These are phyloP conservation scores for Drosophila recens DNA, from an alignment of 2,888 invertebrate species.

Conservation along the genomic window DNA sequence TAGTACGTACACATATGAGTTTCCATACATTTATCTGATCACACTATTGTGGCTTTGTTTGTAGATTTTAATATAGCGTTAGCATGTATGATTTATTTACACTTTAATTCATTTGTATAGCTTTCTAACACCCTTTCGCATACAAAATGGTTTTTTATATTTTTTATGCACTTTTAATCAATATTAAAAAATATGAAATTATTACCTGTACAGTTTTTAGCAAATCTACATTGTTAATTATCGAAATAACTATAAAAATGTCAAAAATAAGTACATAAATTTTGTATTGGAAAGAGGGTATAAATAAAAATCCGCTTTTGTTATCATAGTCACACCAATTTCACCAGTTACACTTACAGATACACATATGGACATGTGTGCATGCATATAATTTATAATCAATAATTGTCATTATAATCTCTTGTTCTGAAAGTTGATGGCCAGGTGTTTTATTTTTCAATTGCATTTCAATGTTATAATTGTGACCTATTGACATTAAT, in stretches of 20 bases:
- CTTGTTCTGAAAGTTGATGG: background rate
- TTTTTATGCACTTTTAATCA: background rate
- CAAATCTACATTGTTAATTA: background rate
- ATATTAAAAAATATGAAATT: background rate
- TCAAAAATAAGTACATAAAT: background rate
- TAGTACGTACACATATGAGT: background rate
- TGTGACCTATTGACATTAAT: constrained; percentile 20
- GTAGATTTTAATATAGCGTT: background rate
- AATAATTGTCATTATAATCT: constrained; percentile 19
- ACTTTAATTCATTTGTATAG: constrained; percentile 9
- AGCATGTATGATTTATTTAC: constrained; percentile 7
- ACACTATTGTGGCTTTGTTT: background rate
- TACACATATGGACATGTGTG: background rate
- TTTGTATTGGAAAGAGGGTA: background rate
- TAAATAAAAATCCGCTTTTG: constrained; percentile 1
- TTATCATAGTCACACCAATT: background rate
- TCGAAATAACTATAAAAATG: background rate
- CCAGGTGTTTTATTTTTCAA: background rate
- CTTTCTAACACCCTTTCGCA: background rate
- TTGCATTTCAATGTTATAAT: constrained; percentile 2
- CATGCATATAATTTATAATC: constrained; percentile 13
- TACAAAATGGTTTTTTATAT: background rate
- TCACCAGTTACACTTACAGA: background rate
- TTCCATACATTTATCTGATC: background rate
- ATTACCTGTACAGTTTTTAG: background rate